Conservation (phyloP, 2,113 vertebrate genomes). For the Danionella cerebrum region DNA sequence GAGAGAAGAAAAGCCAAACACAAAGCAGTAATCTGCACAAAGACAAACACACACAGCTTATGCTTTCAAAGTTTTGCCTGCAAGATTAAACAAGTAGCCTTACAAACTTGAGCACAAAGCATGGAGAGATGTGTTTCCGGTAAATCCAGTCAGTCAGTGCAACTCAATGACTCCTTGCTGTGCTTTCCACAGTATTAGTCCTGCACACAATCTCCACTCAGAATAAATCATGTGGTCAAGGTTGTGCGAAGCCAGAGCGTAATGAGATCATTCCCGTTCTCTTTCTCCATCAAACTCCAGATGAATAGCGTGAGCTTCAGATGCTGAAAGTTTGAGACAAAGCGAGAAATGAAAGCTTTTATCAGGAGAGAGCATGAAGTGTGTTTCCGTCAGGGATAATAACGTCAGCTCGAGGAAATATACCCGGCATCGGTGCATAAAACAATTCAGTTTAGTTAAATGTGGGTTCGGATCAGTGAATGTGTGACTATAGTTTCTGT, state of each 20-base stretch:
- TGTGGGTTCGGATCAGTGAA: neutral
- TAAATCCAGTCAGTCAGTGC: constrained; percentile 58
- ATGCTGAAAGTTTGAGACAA: constrained; percentile 52
- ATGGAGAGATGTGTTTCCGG: constrained; percentile 54
- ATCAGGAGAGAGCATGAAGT: constrained; percentile 58
- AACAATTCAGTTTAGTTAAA: neutral
- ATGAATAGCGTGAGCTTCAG: constrained; percentile 52
- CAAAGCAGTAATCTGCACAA: constrained; percentile 40
- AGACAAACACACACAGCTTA: constrained; percentile 48
- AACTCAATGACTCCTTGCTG: constrained; percentile 57
- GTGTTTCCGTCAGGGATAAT: constrained; percentile 67
- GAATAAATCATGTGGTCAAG: constrained; percentile 64
- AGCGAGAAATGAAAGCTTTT: constrained; percentile 59
- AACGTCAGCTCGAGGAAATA: constrained; percentile 49
- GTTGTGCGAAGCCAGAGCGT: constrained; percentile 64
- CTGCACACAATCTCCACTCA: constrained; percentile 51
- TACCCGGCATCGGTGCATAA: neutral
- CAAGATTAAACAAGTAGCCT: constrained; percentile 61
- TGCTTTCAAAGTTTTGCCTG: constrained; percentile 62
- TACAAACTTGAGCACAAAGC: constrained; percentile 47
- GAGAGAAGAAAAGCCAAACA: constrained; percentile 11
- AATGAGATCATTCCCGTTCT: constrained; percentile 67
- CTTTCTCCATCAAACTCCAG: constrained; percentile 59
- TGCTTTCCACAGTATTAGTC: constrained; percentile 70
- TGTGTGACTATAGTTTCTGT: neutral